These are phyloP conservation scores for Ditylenchus dipsaci DNA, from an alignment of 1,140 invertebrate genomes.

Conservation along the genomic window DNA sequence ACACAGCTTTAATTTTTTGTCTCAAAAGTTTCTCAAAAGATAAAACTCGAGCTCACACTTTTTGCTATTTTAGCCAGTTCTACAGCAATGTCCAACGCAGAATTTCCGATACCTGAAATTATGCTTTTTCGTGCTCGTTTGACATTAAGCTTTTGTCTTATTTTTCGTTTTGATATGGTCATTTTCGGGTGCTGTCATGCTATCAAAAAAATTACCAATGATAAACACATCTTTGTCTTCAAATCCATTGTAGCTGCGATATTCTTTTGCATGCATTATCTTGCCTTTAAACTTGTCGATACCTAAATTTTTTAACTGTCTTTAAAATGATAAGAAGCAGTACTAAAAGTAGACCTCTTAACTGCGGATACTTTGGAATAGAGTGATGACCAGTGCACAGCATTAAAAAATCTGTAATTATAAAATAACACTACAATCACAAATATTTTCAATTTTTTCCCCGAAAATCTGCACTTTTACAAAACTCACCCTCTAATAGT, in stretches of 20 bases:
- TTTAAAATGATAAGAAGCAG: slow-evolving; percentile 5
- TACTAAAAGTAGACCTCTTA: slow-evolving; percentile 43
- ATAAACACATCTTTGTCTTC: slow-evolving; percentile 61
- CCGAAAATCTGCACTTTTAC: no score
- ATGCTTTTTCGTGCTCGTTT: no score
- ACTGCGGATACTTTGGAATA: slow-evolving; percentile 55
- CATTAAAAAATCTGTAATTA: slow-evolving; percentile 54
- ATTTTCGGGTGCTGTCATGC: no score
- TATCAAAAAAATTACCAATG: no score
- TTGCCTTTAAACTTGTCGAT: slow-evolving; percentile 60
- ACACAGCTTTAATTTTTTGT: no score
- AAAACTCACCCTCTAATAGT: no score
- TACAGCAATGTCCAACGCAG: slow-evolving; percentile 63
- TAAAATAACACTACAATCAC: neutral
- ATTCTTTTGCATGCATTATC: slow-evolving; percentile 61
- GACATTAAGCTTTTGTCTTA: no score
- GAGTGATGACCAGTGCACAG: slow-evolving; percentile 61
- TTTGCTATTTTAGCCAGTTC: slow-evolving; percentile 62
- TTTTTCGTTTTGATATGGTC: no score
- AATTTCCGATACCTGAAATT: slow-evolving; percentile 63
- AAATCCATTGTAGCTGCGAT: slow-evolving; percentile 57
- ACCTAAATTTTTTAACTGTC: slow-evolving; percentile 33
- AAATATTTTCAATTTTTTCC: neutral
- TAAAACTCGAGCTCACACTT: no score
- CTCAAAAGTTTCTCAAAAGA: no score